phyloP scores from a whole-genome alignment of 2,113 vertebrate species.

The Capreolus pygargus region DNA sequence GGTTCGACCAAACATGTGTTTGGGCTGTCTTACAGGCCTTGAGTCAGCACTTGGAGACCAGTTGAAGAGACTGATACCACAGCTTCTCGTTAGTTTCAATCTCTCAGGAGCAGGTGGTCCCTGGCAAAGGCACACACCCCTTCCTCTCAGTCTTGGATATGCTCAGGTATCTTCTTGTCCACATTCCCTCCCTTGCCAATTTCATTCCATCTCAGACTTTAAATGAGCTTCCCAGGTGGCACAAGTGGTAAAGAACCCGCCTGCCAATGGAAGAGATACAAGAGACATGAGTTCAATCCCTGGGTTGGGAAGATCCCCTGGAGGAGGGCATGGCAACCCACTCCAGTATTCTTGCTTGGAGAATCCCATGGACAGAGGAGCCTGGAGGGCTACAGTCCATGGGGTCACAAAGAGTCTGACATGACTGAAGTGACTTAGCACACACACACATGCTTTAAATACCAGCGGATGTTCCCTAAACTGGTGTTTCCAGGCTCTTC shows the following conservation, averaged over 20 bases:
- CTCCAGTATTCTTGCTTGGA: not conserved
- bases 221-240: not conserved
- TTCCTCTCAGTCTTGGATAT: fast-evolving
- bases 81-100: fast-evolving
- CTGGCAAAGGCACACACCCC: fast-evolving
- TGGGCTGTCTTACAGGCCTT: not conserved
- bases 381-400: not conserved
- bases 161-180: not conserved
- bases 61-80: not conserved
- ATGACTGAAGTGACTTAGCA: not conserved
- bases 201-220: not conserved
- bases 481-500: not conserved
- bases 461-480: not conserved
- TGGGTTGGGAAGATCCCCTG: not conserved
- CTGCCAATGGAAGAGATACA: not conserved
- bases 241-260: not conserved
- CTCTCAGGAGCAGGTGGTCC: not conserved
- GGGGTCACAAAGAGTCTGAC: not conserved
- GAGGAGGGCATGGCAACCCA: not conserved
- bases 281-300: not conserved
- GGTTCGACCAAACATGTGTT: not conserved
- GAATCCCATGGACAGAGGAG: not conserved
- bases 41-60: not conserved
- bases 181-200: not conserved
- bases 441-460: not conserved